phyloP scores from a whole-genome alignment of 2,113 vertebrate genomes.

The Noctilio leporinus region DNA sequence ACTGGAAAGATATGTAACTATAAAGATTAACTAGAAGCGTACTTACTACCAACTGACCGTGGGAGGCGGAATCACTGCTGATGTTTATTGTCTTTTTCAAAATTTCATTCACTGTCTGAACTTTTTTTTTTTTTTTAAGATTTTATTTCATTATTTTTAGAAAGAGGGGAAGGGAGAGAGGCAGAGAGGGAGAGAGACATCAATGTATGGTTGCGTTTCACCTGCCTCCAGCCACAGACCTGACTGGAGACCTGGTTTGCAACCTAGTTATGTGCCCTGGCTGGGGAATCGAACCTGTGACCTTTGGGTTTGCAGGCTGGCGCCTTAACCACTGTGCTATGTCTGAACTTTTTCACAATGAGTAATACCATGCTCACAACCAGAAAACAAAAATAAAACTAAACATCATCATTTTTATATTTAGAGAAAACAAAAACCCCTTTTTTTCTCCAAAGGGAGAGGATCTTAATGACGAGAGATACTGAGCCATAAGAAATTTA shows the following conservation, averaged over 20 bases:
- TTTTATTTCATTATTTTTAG: too few species aligned
- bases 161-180: too few species aligned
- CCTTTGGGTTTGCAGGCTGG: too few species aligned
- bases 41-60: neutral
- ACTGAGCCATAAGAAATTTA: neutral
- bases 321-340: too few species aligned
- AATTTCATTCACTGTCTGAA: neutral
- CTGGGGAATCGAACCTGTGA: too few species aligned
- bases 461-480: neutral
- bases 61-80: neutral
- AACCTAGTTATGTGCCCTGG: too few species aligned
- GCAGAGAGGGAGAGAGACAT: too few species aligned
- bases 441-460: neutral
- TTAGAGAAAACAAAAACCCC: neutral
- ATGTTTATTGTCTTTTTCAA: neutral
- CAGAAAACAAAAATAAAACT: neutral
- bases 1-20: neutral
- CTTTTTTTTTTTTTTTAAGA: too few species aligned
- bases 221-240: too few species aligned
- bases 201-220: too few species aligned
- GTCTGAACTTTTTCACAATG: neutral
- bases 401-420: neutral
- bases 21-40: neutral
- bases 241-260: too few species aligned
- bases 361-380: neutral